Percentiles rank a stretch among this genome's conserved stretches.
Conservation (phyloP, 2,113 vertebrate species). For the Ia io region DNA sequence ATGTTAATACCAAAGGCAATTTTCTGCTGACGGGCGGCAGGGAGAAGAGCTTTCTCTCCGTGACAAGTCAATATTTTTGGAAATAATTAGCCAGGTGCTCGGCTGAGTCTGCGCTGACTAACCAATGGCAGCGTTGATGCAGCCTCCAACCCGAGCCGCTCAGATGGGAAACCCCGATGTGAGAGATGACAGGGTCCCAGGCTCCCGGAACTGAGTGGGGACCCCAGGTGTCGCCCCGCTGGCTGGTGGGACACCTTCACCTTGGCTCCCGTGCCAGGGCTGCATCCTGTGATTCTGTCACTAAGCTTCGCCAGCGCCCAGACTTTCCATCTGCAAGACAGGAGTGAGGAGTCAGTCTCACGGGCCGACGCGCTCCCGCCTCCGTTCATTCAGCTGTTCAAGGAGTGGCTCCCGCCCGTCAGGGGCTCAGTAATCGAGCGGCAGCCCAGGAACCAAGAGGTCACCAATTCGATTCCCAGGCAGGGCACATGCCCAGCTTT, state of each 20-base stretch:
- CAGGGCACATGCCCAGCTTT: no score
- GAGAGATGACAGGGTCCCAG: background rate
- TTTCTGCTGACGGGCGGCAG: constrained; percentile 66
- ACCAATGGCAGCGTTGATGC: background rate
- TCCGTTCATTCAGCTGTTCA: background rate
- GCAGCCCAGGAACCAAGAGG: no score
- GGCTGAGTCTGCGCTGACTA: constrained; percentile 21
- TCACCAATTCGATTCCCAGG: no score
- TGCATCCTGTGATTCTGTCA: background rate
- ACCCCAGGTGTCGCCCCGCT: background rate
- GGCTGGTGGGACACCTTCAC: no score
- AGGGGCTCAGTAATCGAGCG: no score
- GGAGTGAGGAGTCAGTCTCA: background rate
- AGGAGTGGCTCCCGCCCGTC: no score
- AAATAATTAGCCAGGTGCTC: constrained; percentile 64
- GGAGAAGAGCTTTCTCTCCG: constrained; percentile 59
- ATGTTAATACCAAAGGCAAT: constrained; percentile 69
- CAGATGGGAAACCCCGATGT: background rate
- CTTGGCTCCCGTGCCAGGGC: background rate
- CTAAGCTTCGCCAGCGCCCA: background rate
- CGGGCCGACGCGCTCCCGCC: background rate
- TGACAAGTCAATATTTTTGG: constrained; percentile 53
- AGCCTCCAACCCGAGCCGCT: background rate
- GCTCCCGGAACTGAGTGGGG: fast-evolving
- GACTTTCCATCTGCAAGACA: background rate